These are phyloP conservation scores for Phalacrocorax brasilianus DNA, from an alignment of 2,113 vertebrate genomes.

Conservation along the genomic window DNA sequence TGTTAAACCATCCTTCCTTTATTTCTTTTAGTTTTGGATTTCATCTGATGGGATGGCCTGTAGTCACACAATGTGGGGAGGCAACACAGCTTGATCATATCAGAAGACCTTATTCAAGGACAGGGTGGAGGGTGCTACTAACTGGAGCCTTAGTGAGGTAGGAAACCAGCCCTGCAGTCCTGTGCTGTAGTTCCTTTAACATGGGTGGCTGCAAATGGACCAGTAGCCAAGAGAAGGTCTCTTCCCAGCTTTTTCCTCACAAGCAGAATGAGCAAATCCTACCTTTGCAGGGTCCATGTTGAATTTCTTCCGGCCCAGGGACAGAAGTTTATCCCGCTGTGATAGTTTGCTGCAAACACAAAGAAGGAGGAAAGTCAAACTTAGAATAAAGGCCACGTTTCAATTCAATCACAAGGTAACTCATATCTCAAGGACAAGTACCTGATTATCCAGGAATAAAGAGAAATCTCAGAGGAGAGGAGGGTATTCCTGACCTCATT, in stretches of 20 bases:
- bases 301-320: constrained; percentile 88
- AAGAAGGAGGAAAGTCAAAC: not conserved
- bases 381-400: not conserved
- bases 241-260: not conserved
- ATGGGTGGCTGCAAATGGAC: not conserved
- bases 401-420: not conserved
- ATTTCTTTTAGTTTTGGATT: not conserved
- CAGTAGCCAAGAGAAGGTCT: not conserved
- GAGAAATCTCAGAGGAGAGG: not conserved
- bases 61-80: not conserved
- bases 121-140: not conserved
- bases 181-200: not conserved
- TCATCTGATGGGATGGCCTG: not conserved
- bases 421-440: not conserved
- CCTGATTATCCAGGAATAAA: not conserved
- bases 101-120: not conserved
- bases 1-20: not conserved
- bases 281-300: constrained; percentile 94
- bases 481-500: not conserved
- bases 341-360: constrained; percentile 69
- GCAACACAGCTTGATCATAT: not conserved
- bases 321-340: constrained; percentile 81
- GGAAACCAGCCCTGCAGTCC: not conserved
- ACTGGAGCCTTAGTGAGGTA: not conserved
- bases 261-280: not conserved